Conservation (phyloP, 1,140 invertebrate species). For the Rhizoglyphus robini region DNA sequence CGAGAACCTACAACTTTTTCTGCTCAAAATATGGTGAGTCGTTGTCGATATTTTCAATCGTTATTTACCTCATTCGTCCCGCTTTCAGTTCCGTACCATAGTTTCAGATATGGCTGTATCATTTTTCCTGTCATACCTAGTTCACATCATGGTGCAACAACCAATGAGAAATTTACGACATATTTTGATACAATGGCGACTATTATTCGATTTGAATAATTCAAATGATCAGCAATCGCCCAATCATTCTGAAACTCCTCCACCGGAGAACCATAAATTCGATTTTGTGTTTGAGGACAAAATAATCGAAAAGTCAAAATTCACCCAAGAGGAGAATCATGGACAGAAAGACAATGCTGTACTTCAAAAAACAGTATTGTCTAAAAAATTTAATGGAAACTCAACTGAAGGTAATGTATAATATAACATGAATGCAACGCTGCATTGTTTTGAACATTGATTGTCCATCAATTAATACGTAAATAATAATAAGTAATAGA, state of each 20-base stretch:
- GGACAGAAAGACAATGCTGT: no score
- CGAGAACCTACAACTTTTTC: background rate
- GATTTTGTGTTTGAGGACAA: background rate
- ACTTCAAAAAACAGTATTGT: no score
- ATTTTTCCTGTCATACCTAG: background rate
- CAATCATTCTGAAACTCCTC: background rate
- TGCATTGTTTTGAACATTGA: no score
- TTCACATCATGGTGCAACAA: conserved; percentile 10
- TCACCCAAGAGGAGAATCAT: conserved; percentile 1
- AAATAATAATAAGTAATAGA: no score
- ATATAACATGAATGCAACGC: no score
- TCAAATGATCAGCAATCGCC: no score
- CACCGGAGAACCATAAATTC: background rate
- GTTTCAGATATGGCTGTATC: conserved; percentile 11
- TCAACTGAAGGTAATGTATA: no score
- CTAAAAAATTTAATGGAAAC: no score
- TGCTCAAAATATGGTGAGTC: background rate
- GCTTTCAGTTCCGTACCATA: conserved; percentile 3
- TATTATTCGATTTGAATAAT: background rate
- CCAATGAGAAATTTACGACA: conserved; percentile 4
- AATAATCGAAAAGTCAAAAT: background rate
- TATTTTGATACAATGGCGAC: background rate
- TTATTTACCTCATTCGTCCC: background rate
- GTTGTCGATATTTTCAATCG: background rate
- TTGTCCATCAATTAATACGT: background rate